Conservation (phyloP, 1,140 invertebrate genomes). For the Zaprionus kolodkinae region DNA sequence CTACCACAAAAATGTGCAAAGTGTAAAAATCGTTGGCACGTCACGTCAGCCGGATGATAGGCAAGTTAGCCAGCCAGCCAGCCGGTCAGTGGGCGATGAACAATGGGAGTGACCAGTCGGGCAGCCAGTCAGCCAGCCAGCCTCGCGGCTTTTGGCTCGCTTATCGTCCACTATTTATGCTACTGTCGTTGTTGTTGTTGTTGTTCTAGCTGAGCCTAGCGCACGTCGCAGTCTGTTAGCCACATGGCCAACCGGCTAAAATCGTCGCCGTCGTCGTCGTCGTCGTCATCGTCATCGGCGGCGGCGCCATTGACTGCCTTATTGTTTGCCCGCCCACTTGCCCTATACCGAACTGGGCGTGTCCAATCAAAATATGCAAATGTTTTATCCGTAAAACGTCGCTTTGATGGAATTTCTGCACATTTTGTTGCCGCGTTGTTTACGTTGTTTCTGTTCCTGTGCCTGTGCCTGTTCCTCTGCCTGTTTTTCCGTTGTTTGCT, state of each 20-base stretch:
- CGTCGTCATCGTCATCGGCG: neutral
- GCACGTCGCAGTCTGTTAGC: constrained; percentile 72
- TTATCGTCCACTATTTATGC: constrained; percentile 49
- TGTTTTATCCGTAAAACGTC: constrained; percentile 80
- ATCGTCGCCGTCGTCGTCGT: constrained; percentile 14
- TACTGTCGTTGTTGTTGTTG: constrained; percentile 22
- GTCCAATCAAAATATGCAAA: constrained; percentile 81
- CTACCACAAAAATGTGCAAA: constrained; percentile 62
- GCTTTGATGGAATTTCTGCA: constrained; percentile 80
- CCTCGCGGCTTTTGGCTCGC: constrained; percentile 43
- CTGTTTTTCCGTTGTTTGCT: constrained; percentile 61
- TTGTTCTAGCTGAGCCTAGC: constrained; percentile 51
- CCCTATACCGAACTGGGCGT: constrained; percentile 66
- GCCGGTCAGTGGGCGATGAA: constrained; percentile 37
- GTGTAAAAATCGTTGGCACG: constrained; percentile 77
- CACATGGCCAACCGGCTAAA: constrained; percentile 54
- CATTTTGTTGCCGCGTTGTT: constrained; percentile 57
- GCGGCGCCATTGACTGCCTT: constrained; percentile 33
- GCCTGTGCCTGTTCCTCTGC: neutral
- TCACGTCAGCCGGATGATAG: constrained; percentile 74
- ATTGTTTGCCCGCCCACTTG: constrained; percentile 76
- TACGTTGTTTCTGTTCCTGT: constrained; percentile 2
- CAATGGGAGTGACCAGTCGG: constrained; percentile 36
- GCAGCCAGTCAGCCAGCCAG: constrained; percentile 1
- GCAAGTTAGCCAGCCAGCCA: constrained; percentile 44